Percentiles rank a stretch among this genome's conserved stretches.
These are phyloP conservation scores for Nothobranchius furzeri DNA, from an alignment of 2,113 vertebrate species.

Conservation along the genomic window DNA sequence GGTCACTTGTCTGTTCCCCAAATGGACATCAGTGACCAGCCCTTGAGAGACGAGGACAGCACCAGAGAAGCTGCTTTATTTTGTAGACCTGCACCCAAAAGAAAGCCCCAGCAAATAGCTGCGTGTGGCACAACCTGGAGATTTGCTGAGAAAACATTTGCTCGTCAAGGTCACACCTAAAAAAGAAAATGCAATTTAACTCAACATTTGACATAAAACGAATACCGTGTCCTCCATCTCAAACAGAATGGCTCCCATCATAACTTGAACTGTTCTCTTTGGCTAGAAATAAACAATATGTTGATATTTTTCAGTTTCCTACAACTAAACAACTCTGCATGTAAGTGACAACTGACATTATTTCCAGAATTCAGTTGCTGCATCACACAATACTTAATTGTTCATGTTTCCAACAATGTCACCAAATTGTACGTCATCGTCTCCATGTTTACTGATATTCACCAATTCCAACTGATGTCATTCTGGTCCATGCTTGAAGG, in stretches of 20 bases:
- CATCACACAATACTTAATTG: constrained; percentile 11
- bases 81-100: constrained; percentile 87
- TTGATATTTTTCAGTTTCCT: constrained; percentile 22
- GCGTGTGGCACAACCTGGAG: constrained; percentile 77
- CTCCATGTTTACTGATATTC: constrained; percentile 16
- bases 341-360: background rate
- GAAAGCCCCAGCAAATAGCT: constrained; percentile 74
- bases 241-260: constrained; percentile 33
- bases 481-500: constrained; percentile 16
- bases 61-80: constrained; percentile 81
- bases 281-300: constrained; percentile 3
- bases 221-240: constrained; percentile 45
- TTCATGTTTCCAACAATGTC: constrained; percentile 17
- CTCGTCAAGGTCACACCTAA: constrained; percentile 82
- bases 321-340: constrained; percentile 34
- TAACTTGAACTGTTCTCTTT: constrained; percentile 3
- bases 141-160: constrained; percentile 80
- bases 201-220: constrained; percentile 71
- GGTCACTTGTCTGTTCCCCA: constrained; percentile 62
- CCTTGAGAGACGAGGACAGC: constrained; percentile 75
- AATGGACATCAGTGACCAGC: constrained; percentile 64
- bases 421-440: background rate
- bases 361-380: constrained; percentile 32
- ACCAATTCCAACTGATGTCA: constrained; percentile 15
- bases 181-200: constrained; percentile 85